Base-by-base conservation (phyloP, 2,888 invertebrate genomes). In the Seira ritae region DNA sequence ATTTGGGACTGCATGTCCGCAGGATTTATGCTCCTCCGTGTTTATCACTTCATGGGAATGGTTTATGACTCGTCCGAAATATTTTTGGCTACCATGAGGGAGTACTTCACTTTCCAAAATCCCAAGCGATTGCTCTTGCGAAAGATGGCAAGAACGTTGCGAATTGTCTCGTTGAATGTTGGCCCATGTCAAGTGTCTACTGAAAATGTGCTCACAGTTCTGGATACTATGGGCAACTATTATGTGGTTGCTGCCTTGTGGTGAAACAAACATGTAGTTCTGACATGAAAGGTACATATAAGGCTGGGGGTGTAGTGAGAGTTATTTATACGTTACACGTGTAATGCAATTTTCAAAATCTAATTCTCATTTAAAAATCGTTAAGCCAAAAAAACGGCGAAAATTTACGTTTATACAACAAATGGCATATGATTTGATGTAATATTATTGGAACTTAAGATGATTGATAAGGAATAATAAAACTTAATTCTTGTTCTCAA, bases 201-300 rank as follows among this genome's bases (percentile, higher is more conserved):
- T 1, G 22, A n/a, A 37, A 73, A 24, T 42, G 67, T 73, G 0
- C n/a, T 80, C 6, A 66, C 31, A 4, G 79, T 66, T 15, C 17
- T 80, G 67, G 73, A 80, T 12, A 55, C 22, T n/a, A 20, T 80
- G 17, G 55, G 31, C 6, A 73, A 72, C 15, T 80, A 80, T 46
- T 80, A 80, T 31, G 67, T 80, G 1, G 66, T 66, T 22, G 79
- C 66, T 3, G 79, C 79, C 0, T 60, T 80, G 22, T 80, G 79
- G 79, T 71, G n/a, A n/a, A n/a, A n/a, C n/a, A n/a, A n/a, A n/a
- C n/a, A n/a, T n/a, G n/a, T n/a, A n/a, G n/a, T n/a, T n/a, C n/a
- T n/a, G n/a, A n/a, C n/a, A n/a, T n/a, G n/a, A n/a, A n/a, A n/a
- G n/a, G n/a, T n/a, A n/a, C n/a, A n/a, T n/a, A n/a, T n/a, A n/a